Evolutionary conservation across 2,888 invertebrate species (phyloP), one percentile per base, ranked within the genome.

Genomic region (Caenorhabditis sinica): DNA sequence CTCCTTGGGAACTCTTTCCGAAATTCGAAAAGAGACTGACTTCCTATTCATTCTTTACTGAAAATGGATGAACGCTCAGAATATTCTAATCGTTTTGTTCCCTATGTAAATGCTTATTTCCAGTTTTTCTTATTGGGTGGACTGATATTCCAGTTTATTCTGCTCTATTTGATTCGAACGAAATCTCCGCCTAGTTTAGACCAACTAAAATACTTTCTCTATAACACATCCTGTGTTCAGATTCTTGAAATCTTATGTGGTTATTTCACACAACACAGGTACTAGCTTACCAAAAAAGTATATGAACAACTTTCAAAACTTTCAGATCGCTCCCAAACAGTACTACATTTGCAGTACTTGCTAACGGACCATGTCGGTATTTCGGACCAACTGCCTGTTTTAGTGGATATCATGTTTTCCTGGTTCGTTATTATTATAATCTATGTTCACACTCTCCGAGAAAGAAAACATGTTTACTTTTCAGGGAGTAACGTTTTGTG

Each of bases 211-310:
- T 75, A 74, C 23, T 84, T 84, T 61, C 66, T 84, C 11, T 71
- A 74, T 25, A 84, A 84, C 25, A 84, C 84, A 20, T 40, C 79
- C 15, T 36, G 28, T 13, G 33, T 75, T 17, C 84, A 84, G 60
- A 69, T 68, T 53, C 17, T 80, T 0, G 72, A 73, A 33, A 80
- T 84, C 6, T 17, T 74, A 15, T 51, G 68, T 40, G 66, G 65
- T 4, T 84, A 79, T 51, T 80, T 80, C 43, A 84, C 65, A n/a
- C 84, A 84, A 36, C 79, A 84, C 58, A 63, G 83, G 83, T 77
- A 53, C 25, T 6, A 23, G 2, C 9, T 20, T 23, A 20, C 20
- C 2, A 8, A 9, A 45, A 1, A n/a, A 8, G 11, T 49, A 28
- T 28, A 13, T 15, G 2, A 43, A 58, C 23, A n/a, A 43, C 20